These are phyloP conservation scores for Palythoa caribaeorum DNA, from an alignment of 92 coral and sea anemone genomes.

Conservation along the genomic window DNA sequence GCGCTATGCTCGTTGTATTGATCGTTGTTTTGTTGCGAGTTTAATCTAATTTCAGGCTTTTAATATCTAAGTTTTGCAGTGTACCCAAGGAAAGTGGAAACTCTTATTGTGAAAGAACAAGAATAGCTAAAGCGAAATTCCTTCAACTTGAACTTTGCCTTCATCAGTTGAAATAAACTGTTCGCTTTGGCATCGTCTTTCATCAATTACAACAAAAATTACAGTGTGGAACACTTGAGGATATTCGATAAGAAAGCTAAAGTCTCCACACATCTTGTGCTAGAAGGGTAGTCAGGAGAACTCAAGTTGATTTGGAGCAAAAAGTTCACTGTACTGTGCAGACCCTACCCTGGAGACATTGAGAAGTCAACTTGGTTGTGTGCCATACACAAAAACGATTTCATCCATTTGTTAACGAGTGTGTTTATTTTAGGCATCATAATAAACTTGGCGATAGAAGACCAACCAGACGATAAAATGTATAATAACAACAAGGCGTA, in stretches of 20 bases:
- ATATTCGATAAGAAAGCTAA: background rate
- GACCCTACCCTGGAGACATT: constrained; percentile 12
- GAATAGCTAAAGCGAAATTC: background rate
- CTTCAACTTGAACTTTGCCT: background rate
- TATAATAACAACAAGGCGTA: constrained; percentile 40
- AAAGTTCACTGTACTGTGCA: background rate
- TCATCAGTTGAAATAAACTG: background rate
- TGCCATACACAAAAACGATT: constrained; percentile 14
- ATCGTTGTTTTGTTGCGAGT: constrained; percentile 17
- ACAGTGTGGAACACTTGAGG: background rate
- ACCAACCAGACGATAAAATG: constrained; percentile 29
- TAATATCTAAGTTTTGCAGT: constrained; percentile 20
- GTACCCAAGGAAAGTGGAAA: constrained; percentile 2
- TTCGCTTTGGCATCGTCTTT: constrained; percentile 5
- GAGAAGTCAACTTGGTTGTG: constrained; percentile 13
- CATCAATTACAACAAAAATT: constrained; percentile 1
- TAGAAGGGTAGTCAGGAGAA: background rate
- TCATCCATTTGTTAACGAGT: constrained; percentile 51
- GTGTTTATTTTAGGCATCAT: constrained; percentile 63
- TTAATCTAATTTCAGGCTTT: constrained; percentile 29
- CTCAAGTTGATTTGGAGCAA: background rate
- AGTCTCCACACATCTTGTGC: background rate
- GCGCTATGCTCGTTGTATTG: constrained; percentile 18
- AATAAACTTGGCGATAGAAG: constrained; percentile 59
- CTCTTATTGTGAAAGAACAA: background rate